These are phyloP conservation scores for Sorex fumeus DNA, from an alignment of 2,113 vertebrate species.

Conservation along the genomic window DNA sequence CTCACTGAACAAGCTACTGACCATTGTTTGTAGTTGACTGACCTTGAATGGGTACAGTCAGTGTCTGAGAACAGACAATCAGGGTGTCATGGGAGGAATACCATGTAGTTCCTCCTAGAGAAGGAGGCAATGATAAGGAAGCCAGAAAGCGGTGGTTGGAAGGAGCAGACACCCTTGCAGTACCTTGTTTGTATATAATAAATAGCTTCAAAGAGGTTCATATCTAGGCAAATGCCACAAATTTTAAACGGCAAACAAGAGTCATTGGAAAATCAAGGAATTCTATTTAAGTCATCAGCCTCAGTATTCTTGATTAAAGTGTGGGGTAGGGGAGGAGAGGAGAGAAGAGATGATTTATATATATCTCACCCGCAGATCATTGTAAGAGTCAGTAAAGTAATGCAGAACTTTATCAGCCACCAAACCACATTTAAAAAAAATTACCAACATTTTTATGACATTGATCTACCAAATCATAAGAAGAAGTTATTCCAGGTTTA, in stretches of 20 bases:
- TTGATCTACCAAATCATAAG: not conserved
- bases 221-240: not conserved
- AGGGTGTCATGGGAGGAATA: not conserved
- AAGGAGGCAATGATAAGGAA: not conserved
- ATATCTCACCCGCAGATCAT: not conserved
- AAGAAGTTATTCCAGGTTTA: not conserved
- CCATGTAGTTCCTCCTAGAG: not conserved
- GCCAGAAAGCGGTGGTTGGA: not conserved
- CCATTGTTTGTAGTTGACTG: not conserved
- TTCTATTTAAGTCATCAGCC: not conserved
- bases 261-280: not conserved
- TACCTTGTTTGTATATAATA: not conserved
- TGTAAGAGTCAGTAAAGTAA: slow-evolving; percentile 8
- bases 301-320: not conserved
- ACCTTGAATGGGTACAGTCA: not conserved
- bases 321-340: not conserved
- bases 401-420: not conserved
- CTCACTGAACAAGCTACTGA: not conserved
- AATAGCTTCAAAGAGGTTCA: not conserved
- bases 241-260: slow-evolving; percentile 3
- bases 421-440: not conserved
- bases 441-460: not conserved
- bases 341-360: not conserved
- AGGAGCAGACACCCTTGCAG: not conserved
- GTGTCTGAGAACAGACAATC: not conserved